Base-by-base conservation (phyloP, 2,113 vertebrate genomes). In the Anolis carolinensis region DNA sequence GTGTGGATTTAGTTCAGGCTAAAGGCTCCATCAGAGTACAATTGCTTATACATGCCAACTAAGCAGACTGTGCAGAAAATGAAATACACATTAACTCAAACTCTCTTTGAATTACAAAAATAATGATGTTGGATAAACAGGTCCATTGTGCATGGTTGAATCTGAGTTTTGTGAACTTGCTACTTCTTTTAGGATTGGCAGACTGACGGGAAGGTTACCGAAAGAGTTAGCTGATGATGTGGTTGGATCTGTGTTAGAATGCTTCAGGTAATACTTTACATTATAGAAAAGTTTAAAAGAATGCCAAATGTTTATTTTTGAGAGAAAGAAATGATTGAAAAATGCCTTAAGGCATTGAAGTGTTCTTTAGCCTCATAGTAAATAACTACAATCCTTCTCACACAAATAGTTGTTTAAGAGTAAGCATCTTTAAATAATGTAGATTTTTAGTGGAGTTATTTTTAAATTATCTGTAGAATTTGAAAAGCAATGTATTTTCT, bases 141-240 rank as follows among this genome's bases (percentile, higher is more conserved):
- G 7, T 27, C 7, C 85, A 63, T 59, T 73, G 30, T 73, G 11
- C 32, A 73, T 21, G 27, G 68, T 11, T 73, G 50, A 48, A 82
- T 32, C 32, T 76, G 25, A 90, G 71, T 84, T 52, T 88, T 14
- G 0, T 63, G 0, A 89, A 36, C 7, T 10, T 82, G 36, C 89
- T 65, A 39, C 11, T 65, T 82, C 77, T 74, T 59, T 2, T 92
- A 99, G 99, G 44, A 97, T 99, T 73, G 99, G 99, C 27, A 95
- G 98, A 90, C 95, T 99, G 91, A 98, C 98, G 18, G 98, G 98
- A 79, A 96, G 99, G 88, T 97, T 99, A 70, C 98, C 98, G 71
- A 96, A 95, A 92, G 98, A 98, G 89, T 95, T 99, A 92, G 99
- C 98, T 32, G 99, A 99, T 84, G 98, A 99, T 0, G 98, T 99